Base-by-base conservation (phyloP, 2,888 invertebrate genomes). In the Drosophila leonis region DNA sequence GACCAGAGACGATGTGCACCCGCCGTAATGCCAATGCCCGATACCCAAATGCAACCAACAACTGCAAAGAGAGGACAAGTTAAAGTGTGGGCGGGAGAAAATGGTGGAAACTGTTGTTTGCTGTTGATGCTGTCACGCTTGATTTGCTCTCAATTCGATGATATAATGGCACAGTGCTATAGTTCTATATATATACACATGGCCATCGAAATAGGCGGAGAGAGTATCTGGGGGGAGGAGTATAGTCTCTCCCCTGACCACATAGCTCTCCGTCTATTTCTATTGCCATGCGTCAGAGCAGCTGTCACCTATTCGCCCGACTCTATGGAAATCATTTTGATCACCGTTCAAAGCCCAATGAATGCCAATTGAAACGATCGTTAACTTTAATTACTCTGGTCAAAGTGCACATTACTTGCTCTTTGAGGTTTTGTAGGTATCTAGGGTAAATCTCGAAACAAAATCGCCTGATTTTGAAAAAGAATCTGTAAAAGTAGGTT, bases 1-100 rank as follows among this genome's bases (percentile, higher is more conserved):
- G 97, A 96, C 97, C 97, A 97, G 70, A 97, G 94, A 68, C 97
- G 94, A 91, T 97, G 97, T 1, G 95, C 97, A 55, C 97, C 97
- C 8, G 97, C 97, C 15, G 97, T 97, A 76, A 97, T 96, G 13
- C 97, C 97, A 88, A 97, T 95, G 24, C 96, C 97, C n/a, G 96
- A 95, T n/a, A 94, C 94, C 93, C 95, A 95, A 86, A 96, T 94
- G 68, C 75, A 77, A 31, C 94, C 89, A 70, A 95, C 93, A 68
- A 94, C 95, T 95, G 91, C 56, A 94, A 48, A 24, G 35, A 24
- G 20, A 24, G 51, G 4, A 0, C 6, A 9, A 13, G 35, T 35
- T 20, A 35, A 35, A 51, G 51, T 33, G 20, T 35, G 20, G 24
- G 20, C 29, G 5, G 20, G 1, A 18, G 29, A 13, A 27, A 54